These are phyloP conservation scores for Pseudococcus longispinus DNA, from an alignment of 2,888 invertebrate genomes.

Conservation along the genomic window DNA sequence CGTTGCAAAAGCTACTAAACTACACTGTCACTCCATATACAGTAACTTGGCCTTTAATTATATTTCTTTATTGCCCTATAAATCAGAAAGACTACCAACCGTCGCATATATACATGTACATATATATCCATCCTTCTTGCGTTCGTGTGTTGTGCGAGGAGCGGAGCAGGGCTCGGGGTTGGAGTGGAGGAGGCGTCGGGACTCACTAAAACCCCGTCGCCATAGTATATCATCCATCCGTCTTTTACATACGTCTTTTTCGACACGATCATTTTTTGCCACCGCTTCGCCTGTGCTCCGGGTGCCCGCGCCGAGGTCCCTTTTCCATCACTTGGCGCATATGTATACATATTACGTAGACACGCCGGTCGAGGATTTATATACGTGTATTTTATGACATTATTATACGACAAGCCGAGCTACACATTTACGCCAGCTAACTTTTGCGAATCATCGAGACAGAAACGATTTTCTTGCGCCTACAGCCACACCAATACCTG, in stretches of 20 bases:
- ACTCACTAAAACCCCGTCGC: conserved; percentile 41
- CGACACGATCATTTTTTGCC: conserved; percentile 52
- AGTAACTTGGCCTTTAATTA: conserved; percentile 57
- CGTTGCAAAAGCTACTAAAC: conserved; percentile 56
- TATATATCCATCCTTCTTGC: neutral
- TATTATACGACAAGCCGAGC: conserved; percentile 20
- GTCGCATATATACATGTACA: conserved; percentile 36
- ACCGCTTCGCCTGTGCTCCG: neutral
- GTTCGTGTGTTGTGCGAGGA: neutral
- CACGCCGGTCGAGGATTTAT: neutral
- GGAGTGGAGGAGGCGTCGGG: neutral
- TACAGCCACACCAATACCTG: neutral
- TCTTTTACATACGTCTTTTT: conserved; percentile 56
- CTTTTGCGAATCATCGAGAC: conserved; percentile 21
- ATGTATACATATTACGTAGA: neutral
- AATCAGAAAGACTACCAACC: conserved; percentile 56
- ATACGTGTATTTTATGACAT: conserved; percentile 26
- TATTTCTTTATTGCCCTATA: conserved; percentile 58
- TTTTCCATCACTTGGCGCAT: neutral
- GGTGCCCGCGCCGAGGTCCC: neutral
- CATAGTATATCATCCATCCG: conserved; percentile 51
- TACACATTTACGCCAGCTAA: neutral
- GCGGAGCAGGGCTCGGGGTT: neutral
- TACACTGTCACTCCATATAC: conserved; percentile 49
- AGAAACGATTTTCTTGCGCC: neutral